These are phyloP conservation scores for Mormyrops boulengeri DNA, from an alignment of 2,797 vertebrate genomes.

Conservation along the genomic window DNA sequence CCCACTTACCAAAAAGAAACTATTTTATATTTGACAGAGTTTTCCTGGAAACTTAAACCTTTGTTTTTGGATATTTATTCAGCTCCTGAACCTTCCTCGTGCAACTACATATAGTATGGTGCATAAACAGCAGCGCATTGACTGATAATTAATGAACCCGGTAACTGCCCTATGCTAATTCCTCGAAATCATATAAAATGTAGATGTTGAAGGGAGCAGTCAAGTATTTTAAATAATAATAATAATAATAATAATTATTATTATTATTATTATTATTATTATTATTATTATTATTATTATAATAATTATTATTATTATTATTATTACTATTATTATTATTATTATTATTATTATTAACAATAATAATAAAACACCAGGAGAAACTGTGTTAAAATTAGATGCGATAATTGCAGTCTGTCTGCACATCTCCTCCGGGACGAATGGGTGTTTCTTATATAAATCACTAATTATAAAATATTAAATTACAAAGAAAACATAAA, in stretches of 20 bases:
- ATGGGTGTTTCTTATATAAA: neutral
- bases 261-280: too few relatives aligned
- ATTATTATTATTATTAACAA: neutral
- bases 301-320: neutral
- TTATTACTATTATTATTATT: too few relatives aligned
- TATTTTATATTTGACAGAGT: neutral
- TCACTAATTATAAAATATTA: neutral
- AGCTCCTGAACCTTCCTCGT: neutral
- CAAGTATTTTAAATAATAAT: neutral
- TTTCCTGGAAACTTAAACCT: neutral
- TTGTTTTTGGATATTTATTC: neutral
- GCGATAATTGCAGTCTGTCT: neutral
- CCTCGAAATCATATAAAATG: neutral
- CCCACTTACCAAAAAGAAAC: neutral
- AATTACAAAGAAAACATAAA: neutral
- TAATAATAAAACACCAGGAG: neutral
- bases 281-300: too few relatives aligned
- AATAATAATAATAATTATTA: neutral
- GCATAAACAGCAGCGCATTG: neutral
- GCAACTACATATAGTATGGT: neutral
- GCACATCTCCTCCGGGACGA: neutral
- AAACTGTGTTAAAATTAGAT: neutral
- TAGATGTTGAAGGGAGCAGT: neutral
- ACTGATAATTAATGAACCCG: neutral
- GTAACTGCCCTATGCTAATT: neutral